Evolutionary conservation across 2,797 vertebrate species (phyloP), one percentile per base, ranked within the genome.

Genomic region (Scomberomorus guttatus): DNA sequence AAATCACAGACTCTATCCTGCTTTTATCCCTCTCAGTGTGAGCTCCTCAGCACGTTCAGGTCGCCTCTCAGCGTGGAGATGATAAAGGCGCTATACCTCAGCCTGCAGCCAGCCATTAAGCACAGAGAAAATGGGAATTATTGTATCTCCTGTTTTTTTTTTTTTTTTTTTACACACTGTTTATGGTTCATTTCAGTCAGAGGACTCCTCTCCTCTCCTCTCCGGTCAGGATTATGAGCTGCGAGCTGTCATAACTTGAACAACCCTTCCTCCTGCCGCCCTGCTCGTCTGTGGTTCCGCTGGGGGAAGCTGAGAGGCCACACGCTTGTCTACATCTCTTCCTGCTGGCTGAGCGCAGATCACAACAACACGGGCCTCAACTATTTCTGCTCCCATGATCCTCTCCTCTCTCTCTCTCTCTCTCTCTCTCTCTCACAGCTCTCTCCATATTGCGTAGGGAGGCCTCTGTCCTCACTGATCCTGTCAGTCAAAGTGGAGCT

Each of bases 261-360:
- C 62, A 75, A 65, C 60, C 66, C 52, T 61, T 59, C 75, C 69
- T 61, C 67, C 39, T 39, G 42, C 67, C 1, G n/a, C 29, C 60
- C 0, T 34, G 27, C 54, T 72, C 3, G 15, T 72, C 79, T 64
- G 68, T 2, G 58, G 22, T 22, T 75, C 20, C 18, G 12, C 58
- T 32, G 70, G 54, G 11, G 46, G 60, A 51, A 56, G 74, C 44
- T 0, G 18, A 68, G 46, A 80, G 57, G 61, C 79, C 58, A 51
- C 72, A 77, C 50, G 75, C 80, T 82, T 27, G 66, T 80, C 80
- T 80, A 1, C 69, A 65, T 83, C 71, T 70, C 73, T 82, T 87
- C 79, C 72, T 71, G 68, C 72, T 68, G 76, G 67, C 27, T 83
- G 78, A 80, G 58, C 20, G 6, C 10, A 10, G 70, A 84, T 83